Percentiles rank a stretch among this genome's conserved stretches.
These are phyloP conservation scores for Dinomys branickii DNA, from an alignment of 2,113 vertebrate genomes.

Conservation along the genomic window DNA sequence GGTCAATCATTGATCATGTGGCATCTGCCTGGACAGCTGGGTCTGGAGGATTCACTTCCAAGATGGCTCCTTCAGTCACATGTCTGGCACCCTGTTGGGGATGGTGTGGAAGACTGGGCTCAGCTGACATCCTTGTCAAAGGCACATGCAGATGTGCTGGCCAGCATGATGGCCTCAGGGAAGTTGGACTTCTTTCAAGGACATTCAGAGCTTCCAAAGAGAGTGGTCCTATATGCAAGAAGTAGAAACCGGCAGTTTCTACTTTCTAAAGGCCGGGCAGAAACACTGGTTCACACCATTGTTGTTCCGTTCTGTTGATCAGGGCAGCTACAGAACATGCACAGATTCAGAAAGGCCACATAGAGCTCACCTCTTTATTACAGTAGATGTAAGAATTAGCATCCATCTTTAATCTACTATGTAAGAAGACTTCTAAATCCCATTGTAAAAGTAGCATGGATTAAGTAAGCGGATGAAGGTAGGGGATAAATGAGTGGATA, in stretches of 20 bases:
- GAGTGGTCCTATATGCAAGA: not conserved
- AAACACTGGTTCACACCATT: not conserved
- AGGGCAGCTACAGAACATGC: no score
- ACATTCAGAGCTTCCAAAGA: not conserved
- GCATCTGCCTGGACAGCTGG: not conserved
- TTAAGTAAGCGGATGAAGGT: not conserved
- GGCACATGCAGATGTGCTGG: not conserved
- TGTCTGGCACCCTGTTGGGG: not conserved
- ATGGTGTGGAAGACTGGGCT: not conserved
- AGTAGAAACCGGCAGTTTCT: not conserved
- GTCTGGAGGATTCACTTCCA: not conserved
- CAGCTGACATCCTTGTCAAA: rapidly evolving
- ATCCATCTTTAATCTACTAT: not conserved
- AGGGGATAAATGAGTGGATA: not conserved
- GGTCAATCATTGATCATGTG: not conserved
- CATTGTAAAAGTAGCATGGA: not conserved
- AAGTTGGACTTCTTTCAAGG: not conserved
- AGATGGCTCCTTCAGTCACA: not conserved
- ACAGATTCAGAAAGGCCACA: not conserved
- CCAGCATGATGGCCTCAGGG: not conserved
- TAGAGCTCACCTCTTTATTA: rapidly evolving
- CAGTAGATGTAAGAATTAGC: not conserved
- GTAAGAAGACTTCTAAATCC: not conserved
- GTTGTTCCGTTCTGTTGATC: not conserved
- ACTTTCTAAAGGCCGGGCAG: not conserved